phyloP scores from a whole-genome alignment of 2,888 invertebrate species.

The Cinara cedri region DNA sequence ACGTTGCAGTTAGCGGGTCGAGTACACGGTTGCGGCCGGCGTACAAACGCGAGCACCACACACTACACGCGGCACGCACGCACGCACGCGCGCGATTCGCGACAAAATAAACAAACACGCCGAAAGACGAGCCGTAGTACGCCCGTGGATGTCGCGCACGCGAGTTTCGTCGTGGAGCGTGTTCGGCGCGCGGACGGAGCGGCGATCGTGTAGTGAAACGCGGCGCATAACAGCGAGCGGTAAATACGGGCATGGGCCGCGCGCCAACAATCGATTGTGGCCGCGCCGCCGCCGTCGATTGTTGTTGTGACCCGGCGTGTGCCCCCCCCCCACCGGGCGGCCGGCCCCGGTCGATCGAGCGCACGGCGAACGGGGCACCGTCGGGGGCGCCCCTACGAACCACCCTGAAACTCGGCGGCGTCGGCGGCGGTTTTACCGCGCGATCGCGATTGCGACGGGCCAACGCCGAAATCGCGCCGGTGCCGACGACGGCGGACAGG shows the following conservation, averaged over 20 bases:
- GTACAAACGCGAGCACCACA: background rate
- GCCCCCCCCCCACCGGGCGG: background rate
- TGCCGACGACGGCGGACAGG: background rate
- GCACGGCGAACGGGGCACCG: background rate
- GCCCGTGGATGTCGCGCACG: constrained; percentile 4
- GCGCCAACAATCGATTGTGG: constrained; percentile 30
- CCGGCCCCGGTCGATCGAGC: background rate
- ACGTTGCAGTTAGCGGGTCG: background rate
- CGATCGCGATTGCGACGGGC: background rate
- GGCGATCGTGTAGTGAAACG: background rate
- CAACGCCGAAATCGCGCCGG: background rate
- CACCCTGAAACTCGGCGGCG: background rate
- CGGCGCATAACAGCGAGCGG: constrained; percentile 3
- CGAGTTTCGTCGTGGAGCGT: constrained; percentile 28
- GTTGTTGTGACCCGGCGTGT: background rate
- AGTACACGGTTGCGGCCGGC: too few species aligned
- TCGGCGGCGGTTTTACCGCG: background rate
- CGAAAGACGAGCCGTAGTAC: background rate
- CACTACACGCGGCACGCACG: background rate
- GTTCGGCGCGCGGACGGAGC: background rate
- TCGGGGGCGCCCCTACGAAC: background rate
- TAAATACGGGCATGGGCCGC: background rate
- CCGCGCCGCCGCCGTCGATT: background rate
- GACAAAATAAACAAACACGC: background rate
- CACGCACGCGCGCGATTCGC: background rate